These are phyloP conservation scores for Megaceryle alcyon DNA, from an alignment of 2,797 vertebrate species.

Conservation along the genomic window DNA sequence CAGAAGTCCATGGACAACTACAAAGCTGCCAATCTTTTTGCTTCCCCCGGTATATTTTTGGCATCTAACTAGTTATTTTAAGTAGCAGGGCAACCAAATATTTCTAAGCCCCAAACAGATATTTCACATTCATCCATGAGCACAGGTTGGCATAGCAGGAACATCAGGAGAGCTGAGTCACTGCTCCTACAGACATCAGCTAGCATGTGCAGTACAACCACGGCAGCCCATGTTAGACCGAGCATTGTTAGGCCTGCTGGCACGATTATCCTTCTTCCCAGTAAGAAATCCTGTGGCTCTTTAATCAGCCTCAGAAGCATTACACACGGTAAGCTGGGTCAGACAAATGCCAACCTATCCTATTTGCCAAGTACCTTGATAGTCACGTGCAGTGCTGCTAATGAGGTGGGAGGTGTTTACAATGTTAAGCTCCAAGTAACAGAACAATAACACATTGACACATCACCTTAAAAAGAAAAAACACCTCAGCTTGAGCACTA, in stretches of 20 bases:
- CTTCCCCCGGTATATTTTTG: not conserved
- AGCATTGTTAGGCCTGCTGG: not conserved
- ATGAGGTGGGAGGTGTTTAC: slow-evolving; percentile 30
- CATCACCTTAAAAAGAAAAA: not conserved
- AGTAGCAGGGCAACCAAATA: not conserved
- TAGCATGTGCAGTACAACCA: not conserved
- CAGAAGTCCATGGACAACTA: not conserved
- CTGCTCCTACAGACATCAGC: not conserved
- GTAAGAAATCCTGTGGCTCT: not conserved
- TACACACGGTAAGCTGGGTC: not conserved
- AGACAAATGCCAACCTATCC: not conserved
- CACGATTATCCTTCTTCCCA: not conserved
- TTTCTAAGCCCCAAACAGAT: not conserved
- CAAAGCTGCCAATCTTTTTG: not conserved
- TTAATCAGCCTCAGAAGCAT: not conserved
- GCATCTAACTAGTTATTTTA: not conserved
- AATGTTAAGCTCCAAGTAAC: not conserved
- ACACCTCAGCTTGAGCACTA: not conserved
- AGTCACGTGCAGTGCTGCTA: not conserved
- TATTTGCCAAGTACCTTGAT: not conserved
- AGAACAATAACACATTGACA: slow-evolving; percentile 23
- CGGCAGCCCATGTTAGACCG: not conserved
- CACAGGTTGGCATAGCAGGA: not conserved
- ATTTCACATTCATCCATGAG: not conserved
- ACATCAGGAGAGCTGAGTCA: not conserved